A percentile compares a stretch with the other conserved stretches of the same genome.
Evolutionary conservation across 2,113 vertebrate genomes (phyloP).

Genomic region (Parotia lawesii): DNA sequence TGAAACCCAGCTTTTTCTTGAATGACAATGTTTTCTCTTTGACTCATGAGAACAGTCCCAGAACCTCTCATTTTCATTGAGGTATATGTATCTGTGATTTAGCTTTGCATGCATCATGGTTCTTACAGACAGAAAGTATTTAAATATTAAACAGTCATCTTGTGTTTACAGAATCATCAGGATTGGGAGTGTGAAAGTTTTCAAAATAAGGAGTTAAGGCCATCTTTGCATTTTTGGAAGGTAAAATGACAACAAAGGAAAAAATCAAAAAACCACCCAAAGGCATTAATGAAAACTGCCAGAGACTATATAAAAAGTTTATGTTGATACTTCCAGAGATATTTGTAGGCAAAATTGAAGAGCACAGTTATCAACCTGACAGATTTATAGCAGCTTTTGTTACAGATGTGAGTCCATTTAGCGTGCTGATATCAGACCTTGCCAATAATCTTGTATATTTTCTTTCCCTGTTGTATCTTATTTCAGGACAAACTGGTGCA

Average conservation of each 20-base stretch:
- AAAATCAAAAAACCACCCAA: not conserved
- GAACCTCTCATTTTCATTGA: not conserved
- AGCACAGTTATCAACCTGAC: not conserved
- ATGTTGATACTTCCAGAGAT: not conserved
- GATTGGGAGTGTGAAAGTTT: not conserved
- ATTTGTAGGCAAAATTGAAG: not conserved
- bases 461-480: not conserved
- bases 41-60: not conserved
- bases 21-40: not conserved
- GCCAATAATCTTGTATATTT: not conserved
- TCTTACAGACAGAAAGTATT: not conserved
- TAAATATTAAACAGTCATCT: not conserved
- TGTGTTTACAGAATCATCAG: not conserved
- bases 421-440: not conserved
- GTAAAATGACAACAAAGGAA: not conserved
- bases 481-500: constrained; percentile 90
- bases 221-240: not conserved
- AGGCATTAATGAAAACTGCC: not conserved
- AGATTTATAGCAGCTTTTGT: not conserved
- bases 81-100: not conserved
- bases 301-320: not conserved
- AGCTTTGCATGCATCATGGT: not conserved
- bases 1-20: not conserved
- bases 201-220: not conserved
- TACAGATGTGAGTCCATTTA: not conserved